Evolutionary conservation across 2,888 invertebrate genomes (phyloP), one percentile per base, ranked within the genome.

Genomic region (Chaetogeoica ovagalla): DNA sequence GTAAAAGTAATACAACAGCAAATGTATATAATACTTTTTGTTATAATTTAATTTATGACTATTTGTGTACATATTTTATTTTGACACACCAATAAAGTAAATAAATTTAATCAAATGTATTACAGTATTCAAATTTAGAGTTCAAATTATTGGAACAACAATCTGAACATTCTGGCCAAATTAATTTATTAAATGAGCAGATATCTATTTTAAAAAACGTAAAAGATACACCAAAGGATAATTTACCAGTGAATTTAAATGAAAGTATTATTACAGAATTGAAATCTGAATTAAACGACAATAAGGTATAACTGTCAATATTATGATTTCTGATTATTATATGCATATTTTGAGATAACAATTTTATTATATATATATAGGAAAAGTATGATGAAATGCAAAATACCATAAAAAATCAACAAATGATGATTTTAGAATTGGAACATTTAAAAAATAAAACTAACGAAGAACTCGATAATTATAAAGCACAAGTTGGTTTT

Each of bases 71-170:
- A 48, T 48, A 2, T 15, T 13, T 48, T 13, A 48, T 48, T 48
- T 48, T 48, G 48, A 48, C 11, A 48, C 11, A 1, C 48, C 11
- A 48, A 48, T 48, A 13, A 11, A 43, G 9, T 43, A 43, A 43
- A 3, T 48, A 48, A 48, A 13, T 48, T 48, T 13, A 13, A 13
- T 48, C 11, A 1, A 11, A 48, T 48, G 43, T 63, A 39, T 62
- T 71, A 7, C 21, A 79, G 77, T 79, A 79, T 63, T 79, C 77
- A 2, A 79, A 79, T 79, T 63, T 79, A 79, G 77, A 79, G 37
- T 79, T 70, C n/a, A 79, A 79, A 63, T 21, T 79, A 21, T 9
- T 62, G 23, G 77, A 77, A 70, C 77, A 77, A 52, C 77, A 77
- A 62, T 70, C 70, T 70, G 70, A 79, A 7, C 37, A 79, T 79